Conservation (phyloP, 2,113 vertebrate species). For the Ophthalmolycus amberensis region DNA sequence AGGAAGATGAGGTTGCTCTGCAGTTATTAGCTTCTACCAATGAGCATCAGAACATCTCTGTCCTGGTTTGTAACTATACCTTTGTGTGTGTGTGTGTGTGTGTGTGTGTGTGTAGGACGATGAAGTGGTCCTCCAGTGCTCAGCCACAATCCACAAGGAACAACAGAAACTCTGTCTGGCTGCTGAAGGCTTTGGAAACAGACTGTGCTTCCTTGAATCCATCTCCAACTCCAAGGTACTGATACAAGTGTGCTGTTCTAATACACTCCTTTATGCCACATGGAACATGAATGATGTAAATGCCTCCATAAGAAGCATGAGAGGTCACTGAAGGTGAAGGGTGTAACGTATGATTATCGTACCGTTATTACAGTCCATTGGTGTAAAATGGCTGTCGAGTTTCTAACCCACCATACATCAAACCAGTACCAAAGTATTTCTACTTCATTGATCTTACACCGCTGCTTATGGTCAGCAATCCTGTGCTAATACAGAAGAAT, state of each 20-base stretch:
- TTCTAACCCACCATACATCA: not conserved
- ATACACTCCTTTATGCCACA: not conserved
- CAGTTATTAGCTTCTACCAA: not conserved
- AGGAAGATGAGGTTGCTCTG: no score
- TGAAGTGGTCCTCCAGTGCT: slow-evolving; percentile 96
- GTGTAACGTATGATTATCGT: not conserved
- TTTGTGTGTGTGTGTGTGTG: not conserved
- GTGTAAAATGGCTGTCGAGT: no score
- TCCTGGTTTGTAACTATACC: no score
- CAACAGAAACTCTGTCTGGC: slow-evolving; percentile 96
- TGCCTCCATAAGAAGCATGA: no score
- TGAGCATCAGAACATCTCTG: not conserved
- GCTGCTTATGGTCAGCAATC: not conserved
- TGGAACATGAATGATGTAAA: no score
- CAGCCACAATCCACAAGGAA: slow-evolving; percentile 92
- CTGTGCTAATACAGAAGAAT: not conserved
- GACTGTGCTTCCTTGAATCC: slow-evolving; percentile 97
- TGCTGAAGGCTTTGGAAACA: slow-evolving; percentile 96
- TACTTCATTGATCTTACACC: not conserved
- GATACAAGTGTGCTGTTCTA: not conserved
- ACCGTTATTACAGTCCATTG: no score
- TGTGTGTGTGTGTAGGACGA: slow-evolving; percentile 87
- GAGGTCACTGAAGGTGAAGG: not conserved
- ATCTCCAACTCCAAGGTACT: slow-evolving; percentile 97
- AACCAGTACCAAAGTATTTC: not conserved